These are phyloP conservation scores for Rhingia rostrata DNA, from an alignment of 2,888 invertebrate genomes.

Conservation along the genomic window DNA sequence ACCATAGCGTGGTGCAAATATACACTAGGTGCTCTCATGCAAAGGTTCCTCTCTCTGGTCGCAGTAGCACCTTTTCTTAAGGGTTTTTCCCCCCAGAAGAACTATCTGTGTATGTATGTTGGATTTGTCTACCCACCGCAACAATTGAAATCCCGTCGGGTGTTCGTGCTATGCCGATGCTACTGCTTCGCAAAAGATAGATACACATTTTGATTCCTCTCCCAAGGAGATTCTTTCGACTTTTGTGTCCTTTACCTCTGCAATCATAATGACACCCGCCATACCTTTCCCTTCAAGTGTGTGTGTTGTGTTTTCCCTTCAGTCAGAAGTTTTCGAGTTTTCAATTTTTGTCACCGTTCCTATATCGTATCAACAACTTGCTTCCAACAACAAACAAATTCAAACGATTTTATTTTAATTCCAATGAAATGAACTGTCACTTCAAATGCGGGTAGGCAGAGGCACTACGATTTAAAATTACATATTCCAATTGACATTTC, in stretches of 20 bases:
- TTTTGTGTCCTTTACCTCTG: conserved; percentile 73
- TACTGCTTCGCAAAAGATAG: conserved; percentile 67
- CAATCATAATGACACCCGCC: conserved; percentile 71
- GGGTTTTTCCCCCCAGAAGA: conserved; percentile 25
- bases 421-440: too few relatives aligned
- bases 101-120: conserved; percentile 50
- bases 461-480: too few relatives aligned
- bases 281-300: conserved; percentile 25
- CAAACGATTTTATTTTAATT: too few relatives aligned
- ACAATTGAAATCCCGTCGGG: conserved; percentile 69
- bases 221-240: conserved; percentile 71
- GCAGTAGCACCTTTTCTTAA: conserved; percentile 53
- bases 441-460: too few relatives aligned
- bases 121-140: conserved; percentile 51
- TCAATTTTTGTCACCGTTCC: conserved; percentile 59
- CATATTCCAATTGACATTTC: too few relatives aligned
- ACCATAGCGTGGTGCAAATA: conserved; percentile 22
- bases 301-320: conserved; percentile 53
- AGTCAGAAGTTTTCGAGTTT: conserved; percentile 65
- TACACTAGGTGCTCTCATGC: conserved; percentile 32
- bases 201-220: conserved; percentile 73
- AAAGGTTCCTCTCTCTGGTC: conserved; percentile 36
- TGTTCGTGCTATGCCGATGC: conserved; percentile 33
- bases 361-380: background rate
- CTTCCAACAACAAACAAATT: background rate